These are phyloP conservation scores for Tribolium castaneum DNA, from an alignment of 1,140 invertebrate genomes.

Conservation along the genomic window DNA sequence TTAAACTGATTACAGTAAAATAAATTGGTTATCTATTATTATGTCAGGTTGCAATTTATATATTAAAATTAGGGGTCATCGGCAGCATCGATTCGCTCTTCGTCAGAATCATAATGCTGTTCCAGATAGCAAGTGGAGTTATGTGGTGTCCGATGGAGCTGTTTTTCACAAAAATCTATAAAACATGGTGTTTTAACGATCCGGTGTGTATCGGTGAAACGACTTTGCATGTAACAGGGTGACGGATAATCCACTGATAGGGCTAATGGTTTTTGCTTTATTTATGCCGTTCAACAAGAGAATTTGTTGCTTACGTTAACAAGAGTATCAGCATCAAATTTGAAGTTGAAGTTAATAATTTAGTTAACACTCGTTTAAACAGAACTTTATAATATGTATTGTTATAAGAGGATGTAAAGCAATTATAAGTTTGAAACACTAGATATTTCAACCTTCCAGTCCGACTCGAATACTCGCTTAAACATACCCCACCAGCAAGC, in stretches of 20 bases:
- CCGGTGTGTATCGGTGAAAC: neutral
- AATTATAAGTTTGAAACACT: constrained; percentile 33
- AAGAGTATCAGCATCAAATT: constrained; percentile 8
- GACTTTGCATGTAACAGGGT: constrained; percentile 3
- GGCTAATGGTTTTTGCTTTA: neutral
- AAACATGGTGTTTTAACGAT: constrained; percentile 5
- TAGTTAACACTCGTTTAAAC: neutral
- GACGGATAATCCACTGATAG: constrained; percentile 8
- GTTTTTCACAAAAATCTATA: constrained; percentile 20
- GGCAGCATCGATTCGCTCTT: constrained; percentile 5
- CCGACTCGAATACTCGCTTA: constrained; percentile 21
- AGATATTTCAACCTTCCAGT: constrained; percentile 36
- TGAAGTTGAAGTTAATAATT: constrained; percentile 21
- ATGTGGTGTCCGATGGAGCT: neutral
- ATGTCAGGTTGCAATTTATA: constrained; percentile 4
- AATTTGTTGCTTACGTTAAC: neutral
- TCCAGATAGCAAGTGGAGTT: constrained; percentile 20
- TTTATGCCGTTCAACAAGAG: neutral
- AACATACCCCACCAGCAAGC: constrained; percentile 27
- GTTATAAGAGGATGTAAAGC: constrained; percentile 27
- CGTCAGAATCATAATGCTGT: neutral
- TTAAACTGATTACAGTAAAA: constrained; percentile 14
- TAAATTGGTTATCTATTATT: neutral
- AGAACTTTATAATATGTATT: constrained; percentile 24
- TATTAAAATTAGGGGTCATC: constrained; percentile 2